Evolutionary conservation across 1,140 invertebrate genomes (phyloP), one percentile per base, ranked within the genome.

Genomic region (Coptotermes formosanus): DNA sequence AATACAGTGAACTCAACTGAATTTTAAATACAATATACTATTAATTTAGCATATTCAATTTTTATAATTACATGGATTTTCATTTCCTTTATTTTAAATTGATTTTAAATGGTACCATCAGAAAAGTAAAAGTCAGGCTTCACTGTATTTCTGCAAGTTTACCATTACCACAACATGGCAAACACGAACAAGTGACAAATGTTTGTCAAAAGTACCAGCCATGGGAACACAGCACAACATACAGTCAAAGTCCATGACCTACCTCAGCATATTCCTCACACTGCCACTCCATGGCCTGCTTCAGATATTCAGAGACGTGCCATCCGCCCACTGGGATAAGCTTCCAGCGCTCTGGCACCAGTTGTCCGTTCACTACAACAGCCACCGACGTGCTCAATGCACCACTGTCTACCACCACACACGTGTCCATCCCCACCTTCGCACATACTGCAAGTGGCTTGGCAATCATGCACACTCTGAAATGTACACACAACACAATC

Each of bases 331-430:
- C 90, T 45, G 91, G 91, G 86, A 91, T 88, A 12, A 91, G 87
- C 88, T 89, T 89, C 91, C 91, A 92, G 7, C 91, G 90, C 85
- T 91, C 89, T 21, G 91, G 90, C 83, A 91, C 90, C 14, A 92
- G 91, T 83, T 91, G 87, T 25, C 92, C 91, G 48, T 91, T 90
- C 84, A 92, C 90, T n/a, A 93, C 90, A 48, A 92, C 91, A 32
- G 91, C 91, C 3, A 93, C 92, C 11, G 91, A 92, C 81, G 92
- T 92, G 87, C 90, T 92, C 11, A 91, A 86, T 85, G 92, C 91
- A 69, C 92, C 92, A 87, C 91, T 92, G 82, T 93, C 92, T 48
- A 93, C 89, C 12, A 93, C 91, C 12, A 93, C 90, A 83, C 92
- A 92, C 21, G 91, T 92, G 86, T 92, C 91, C 21, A 92, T 87